A percentile compares a stretch with the other conserved stretches of the same genome.
These are phyloP conservation scores for Tenthredo livida DNA, from an alignment of 2,888 invertebrate genomes.

Conservation along the genomic window DNA sequence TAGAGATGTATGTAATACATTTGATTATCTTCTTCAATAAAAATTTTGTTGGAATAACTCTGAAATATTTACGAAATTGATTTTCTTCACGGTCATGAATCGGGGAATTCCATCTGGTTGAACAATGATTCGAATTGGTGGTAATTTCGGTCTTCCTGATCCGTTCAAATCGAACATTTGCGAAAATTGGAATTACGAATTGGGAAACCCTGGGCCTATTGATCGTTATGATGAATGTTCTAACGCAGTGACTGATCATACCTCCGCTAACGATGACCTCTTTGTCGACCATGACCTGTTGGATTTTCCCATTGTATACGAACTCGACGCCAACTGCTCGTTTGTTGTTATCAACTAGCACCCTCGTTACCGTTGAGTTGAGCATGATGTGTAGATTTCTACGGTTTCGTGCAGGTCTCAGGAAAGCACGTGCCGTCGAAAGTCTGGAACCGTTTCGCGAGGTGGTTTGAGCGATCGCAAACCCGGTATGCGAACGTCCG, in stretches of 20 bases:
- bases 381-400: conserved; percentile 91
- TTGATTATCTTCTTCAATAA: neutral
- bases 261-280: conserved; percentile 84
- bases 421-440: conserved; percentile 90
- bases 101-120: too few relatives aligned
- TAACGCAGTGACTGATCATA: conserved; percentile 55
- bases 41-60: neutral
- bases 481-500: conserved; percentile 89
- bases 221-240: neutral
- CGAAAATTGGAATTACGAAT: neutral
- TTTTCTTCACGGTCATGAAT: too few relatives aligned
- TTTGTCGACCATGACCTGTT: conserved; percentile 84
- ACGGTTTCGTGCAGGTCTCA: conserved; percentile 88
- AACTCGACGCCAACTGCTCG: conserved; percentile 90
- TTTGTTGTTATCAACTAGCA: conserved; percentile 86
- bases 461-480: conserved; percentile 93
- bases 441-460: conserved; percentile 91
- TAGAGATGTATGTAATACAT: neutral
- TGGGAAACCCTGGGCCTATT: neutral
- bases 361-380: conserved; percentile 88
- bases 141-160: too few relatives aligned
- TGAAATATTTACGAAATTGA: neutral
- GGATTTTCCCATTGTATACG: conserved; percentile 79
- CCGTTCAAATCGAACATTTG: neutral
- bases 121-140: too few relatives aligned